Evolutionary conservation across 2,113 vertebrate genomes (phyloP), one percentile per base, ranked within the genome.

Genomic region (Chrysochloris asiatica): DNA sequence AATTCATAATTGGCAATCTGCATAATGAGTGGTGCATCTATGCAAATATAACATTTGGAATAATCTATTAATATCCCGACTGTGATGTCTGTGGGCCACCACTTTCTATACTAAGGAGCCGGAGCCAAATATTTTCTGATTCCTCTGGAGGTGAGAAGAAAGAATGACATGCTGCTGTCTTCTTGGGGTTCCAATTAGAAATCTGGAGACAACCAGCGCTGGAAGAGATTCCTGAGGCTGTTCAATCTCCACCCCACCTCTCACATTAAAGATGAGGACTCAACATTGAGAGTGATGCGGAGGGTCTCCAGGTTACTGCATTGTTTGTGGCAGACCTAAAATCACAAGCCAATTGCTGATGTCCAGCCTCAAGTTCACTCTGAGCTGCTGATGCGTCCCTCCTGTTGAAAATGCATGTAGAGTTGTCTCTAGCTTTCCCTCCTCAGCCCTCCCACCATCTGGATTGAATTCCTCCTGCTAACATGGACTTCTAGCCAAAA

Each of bases 11-110:
- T 95, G 93, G 90, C 93, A 96, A 95, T 95, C 94, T 97, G 94
- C 96, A 95, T 95, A 95, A 96, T 96, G 94, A 97, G 86, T 89
- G 81, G 80, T 86, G 50, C 90, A 78, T 96, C 94, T 95, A 95
- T 96, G 96, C 95, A 96, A 97, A 96, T 96, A 96, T 94, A 97
- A 95, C 95, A 96, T 97, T 96, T 97, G 94, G 94, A 95, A 96
- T 96, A 94, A 95, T 95, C 95, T 97, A 96, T 95, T 97, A 96
- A 97, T 97, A 96, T 97, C 93, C 94, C 77, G 5, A 56, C 93
- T 94, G 86, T 93, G 95, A 94, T 95, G 83, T 96, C 94, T 96
- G 95, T 96, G 94, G 96, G 93, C 95, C 94, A 93, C 88, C 93
- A 93, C 94, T 96, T 97, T 77, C 88, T 89, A 85, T 95, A 83